Base-by-base conservation (phyloP, 2,113 vertebrate genomes). In the Grus americana region DNA sequence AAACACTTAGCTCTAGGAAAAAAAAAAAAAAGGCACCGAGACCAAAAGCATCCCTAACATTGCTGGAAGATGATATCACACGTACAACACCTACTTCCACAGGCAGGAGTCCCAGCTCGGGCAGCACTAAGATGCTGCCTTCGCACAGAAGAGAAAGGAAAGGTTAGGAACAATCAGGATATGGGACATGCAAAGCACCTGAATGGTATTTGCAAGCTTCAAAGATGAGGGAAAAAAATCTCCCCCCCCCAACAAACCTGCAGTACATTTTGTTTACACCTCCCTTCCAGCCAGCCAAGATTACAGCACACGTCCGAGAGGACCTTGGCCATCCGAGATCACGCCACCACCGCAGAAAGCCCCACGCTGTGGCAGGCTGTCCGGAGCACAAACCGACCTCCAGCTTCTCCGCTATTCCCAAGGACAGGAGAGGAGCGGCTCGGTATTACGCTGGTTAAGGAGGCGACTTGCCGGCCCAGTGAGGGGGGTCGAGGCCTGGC, bases 401-500 rank as follows among this genome's bases (percentile, higher is more conserved):
- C 67, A 15, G 63, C 75, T 54, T 11, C 55, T 36, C 30, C 2
- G 4, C 72, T 5, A 0, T 3, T 38, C 81, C 88, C 75, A 73
- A n/a, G 67, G 75, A 40, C 74, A 29, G 0, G 0, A 20, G 9
- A 36, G n/a, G 19, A 70, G 42, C 8, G 5, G 63, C 68, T 80
- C 10, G 1, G 40, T 10, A 0, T 12, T 5, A 0, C 0, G n/a
- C 58, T 14, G 74, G 34, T 16, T 23, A 12, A 26, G 49, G 50
- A 80, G 63, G 52, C 0, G 3, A 72, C 15, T 1, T 15, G 34
- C 22, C 62, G 57, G 59, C 29, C 26, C 38, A 11, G n/a, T 3
- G 1, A 22, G 52, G 14, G 54, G 6, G 15, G 17, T 17, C 5
- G 2, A 23, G 54, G 57, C 40, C 59, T 21, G 36, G 42, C 52